These are phyloP conservation scores for Eucera pruinosa DNA, from an alignment of 2,888 invertebrate species.

Conservation along the genomic window DNA sequence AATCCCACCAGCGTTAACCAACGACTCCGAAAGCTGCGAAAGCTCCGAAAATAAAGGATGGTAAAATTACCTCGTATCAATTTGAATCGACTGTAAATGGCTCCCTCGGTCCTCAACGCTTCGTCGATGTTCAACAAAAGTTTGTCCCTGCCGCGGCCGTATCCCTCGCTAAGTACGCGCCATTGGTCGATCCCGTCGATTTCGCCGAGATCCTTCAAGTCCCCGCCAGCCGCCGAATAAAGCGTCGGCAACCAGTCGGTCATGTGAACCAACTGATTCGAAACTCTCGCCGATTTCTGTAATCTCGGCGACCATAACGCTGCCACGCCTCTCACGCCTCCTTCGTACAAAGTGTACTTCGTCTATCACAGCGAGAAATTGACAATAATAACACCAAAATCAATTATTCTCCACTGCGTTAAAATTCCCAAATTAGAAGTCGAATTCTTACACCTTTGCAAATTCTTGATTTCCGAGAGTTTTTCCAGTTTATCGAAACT, in stretches of 20 bases:
- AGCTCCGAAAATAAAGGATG: too few relatives aligned
- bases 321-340: slow-evolving; percentile 88
- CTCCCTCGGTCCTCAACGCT: slow-evolving; percentile 77
- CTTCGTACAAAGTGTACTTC: slow-evolving; percentile 90
- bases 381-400: too few relatives aligned
- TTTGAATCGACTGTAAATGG: slow-evolving; percentile 79
- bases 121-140: slow-evolving; percentile 86
- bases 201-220: slow-evolving; percentile 76
- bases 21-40: too few relatives aligned
- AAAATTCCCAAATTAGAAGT: background rate
- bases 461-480: too few relatives aligned
- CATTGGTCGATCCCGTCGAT: slow-evolving; percentile 86
- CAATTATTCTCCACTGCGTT: too few relatives aligned
- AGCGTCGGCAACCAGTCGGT: slow-evolving; percentile 90
- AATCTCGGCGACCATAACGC: slow-evolving; percentile 89
- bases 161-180: slow-evolving; percentile 83
- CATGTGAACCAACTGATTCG: slow-evolving; percentile 88
- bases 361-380: slow-evolving; percentile 83
- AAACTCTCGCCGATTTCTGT: slow-evolving; percentile 86
- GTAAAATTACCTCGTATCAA: slow-evolving; percentile 76
- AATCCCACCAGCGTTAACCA: too few relatives aligned
- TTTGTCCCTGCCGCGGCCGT: slow-evolving; percentile 81
- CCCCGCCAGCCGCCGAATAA: slow-evolving; percentile 87
- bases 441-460: background rate
- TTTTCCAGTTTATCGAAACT: too few relatives aligned